Conservation (phyloP, 2,888 invertebrate species). For the Cephalotes varians region DNA sequence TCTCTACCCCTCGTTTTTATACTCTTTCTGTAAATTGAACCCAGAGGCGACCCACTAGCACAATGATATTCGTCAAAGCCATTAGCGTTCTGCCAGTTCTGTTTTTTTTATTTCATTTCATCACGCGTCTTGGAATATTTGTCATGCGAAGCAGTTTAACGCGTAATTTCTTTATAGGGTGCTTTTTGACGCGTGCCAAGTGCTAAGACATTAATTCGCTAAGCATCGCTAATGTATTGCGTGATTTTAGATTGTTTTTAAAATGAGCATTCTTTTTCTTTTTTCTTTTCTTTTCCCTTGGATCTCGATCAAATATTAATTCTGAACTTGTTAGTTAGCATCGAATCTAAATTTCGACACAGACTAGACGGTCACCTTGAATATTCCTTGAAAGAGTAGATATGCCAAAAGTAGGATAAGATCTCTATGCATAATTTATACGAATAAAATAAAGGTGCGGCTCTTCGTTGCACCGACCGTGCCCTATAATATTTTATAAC, state of each 20-base stretch:
- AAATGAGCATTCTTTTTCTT: neutral
- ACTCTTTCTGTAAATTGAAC: constrained; percentile 71
- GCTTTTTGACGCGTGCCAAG: constrained; percentile 7
- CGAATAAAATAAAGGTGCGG: constrained; percentile 16
- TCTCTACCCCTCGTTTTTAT: constrained; percentile 43
- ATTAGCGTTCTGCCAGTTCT: constrained; percentile 29
- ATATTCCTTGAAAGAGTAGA: neutral
- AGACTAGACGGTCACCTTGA: neutral
- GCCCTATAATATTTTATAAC: constrained; percentile 29
- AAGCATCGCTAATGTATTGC: neutral
- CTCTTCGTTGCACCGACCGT: neutral
- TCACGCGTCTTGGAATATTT: constrained; percentile 16
- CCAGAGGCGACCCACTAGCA: constrained; percentile 43
- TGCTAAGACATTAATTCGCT: neutral
- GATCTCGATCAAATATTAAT: constrained; percentile 7
- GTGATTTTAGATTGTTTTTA: neutral
- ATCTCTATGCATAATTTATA: constrained; percentile 23
- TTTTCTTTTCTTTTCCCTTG: too few species aligned
- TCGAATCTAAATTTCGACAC: neutral
- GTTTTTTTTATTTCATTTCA: constrained; percentile 15
- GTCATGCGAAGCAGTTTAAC: constrained; percentile 17
- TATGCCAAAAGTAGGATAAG: neutral
- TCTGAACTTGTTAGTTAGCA: neutral
- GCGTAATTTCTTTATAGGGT: neutral
- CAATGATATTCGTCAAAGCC: constrained; percentile 64